Evolutionary conservation across 2,797 vertebrate genomes (phyloP), one percentile per base, ranked within the genome.

Genomic region (Podargus strigoides): DNA sequence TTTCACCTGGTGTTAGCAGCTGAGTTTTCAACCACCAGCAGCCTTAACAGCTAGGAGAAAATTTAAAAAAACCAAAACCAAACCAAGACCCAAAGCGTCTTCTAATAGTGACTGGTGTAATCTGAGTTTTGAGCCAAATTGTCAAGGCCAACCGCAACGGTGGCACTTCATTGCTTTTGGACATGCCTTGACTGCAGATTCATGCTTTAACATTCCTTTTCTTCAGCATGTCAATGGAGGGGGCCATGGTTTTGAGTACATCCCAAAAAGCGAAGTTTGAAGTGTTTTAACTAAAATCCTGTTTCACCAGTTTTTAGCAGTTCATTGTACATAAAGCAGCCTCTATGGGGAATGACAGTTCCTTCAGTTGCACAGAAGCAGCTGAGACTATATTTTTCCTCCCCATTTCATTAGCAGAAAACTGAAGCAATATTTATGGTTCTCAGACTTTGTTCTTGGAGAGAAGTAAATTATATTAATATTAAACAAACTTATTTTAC

Each of bases 21-120:
- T 46, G 55, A 68, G 28, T 46, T 89, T 90, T 78, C 12, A 60
- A 32, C 23, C 47, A 47, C 22, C 8, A 42, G 14, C 14, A 81
- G 50, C 39, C 37, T 68, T 68, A 58, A 60, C 9, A 58, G 16
- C 7, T 58, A 39, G 66, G 15, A 62, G 28, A 50, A 87, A 46
- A 36, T 15, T 82, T 58, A 26, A 52, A 52, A 55, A 52, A 53
- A 20, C 6, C 30, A 17, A 17, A 52, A 30, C 50, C 19, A 11
- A 47, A 23, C 12, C 12, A 18, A 44, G 42, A 32, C 2, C 2
- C 2, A 5, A n/a, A 74, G 5, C 12, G 0, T 42, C 26, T 83
- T 74, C 9, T 64, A 8, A 32, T 24, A n/a, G 10, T 13, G 16
- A 42, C 17, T 69, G 5, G 3, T 68, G 12, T 36, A 49, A 30